Base-by-base conservation (phyloP, 2,113 vertebrate genomes). In the Nannobrachium achirus region DNA sequence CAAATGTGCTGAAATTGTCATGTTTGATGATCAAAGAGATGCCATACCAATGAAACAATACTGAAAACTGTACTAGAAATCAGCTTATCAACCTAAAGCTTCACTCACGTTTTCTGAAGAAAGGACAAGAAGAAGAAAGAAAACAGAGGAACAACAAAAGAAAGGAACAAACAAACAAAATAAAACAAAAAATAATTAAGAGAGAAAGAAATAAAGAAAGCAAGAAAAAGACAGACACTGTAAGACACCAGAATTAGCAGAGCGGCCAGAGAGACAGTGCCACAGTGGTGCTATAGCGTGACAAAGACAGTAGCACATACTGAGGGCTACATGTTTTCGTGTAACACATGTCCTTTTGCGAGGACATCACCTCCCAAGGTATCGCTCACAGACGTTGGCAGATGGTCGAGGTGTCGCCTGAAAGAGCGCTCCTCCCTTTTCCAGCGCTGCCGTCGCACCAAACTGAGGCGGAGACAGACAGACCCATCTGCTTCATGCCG, bases 401-500 rank as follows among this genome's bases (percentile, higher is more conserved):
- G 44, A 78, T 69, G 76, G 74, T 59, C 11, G 55, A 69, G 73
- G 63, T 67, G 62, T 80, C 73, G 72, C 57, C 39, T 53, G 52
- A 45, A 33, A 53, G 45, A 73, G 59, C 20, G 42, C 16, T n/a
- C 33, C 11, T 2, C 18, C 71, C 20, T 25, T 58, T 59, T 56
- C 19, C 63, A 48, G 52, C 44, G 45, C 60, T 39, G 62, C 38
- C 75, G 71, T 59, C 4, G 20, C 20, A 25, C 20, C 20, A 25
- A 80, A 79, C 53, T 16, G 10, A 7, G 6, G 57, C 60, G 58
- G 68, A 33, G 15, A 66, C 20, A 33, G 15, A 66, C 20, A 64
- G 56, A 63, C 46, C 76, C 71, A 69, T 83, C 63, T 81, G 76
- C 66, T 75, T 69, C 62, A 71, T 15, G 49, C 63, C 14, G 20